Percentiles rank a stretch among this genome's conserved stretches.
These are phyloP conservation scores for Venusia cambrica DNA, from an alignment of 2,888 invertebrate genomes.

Conservation along the genomic window DNA sequence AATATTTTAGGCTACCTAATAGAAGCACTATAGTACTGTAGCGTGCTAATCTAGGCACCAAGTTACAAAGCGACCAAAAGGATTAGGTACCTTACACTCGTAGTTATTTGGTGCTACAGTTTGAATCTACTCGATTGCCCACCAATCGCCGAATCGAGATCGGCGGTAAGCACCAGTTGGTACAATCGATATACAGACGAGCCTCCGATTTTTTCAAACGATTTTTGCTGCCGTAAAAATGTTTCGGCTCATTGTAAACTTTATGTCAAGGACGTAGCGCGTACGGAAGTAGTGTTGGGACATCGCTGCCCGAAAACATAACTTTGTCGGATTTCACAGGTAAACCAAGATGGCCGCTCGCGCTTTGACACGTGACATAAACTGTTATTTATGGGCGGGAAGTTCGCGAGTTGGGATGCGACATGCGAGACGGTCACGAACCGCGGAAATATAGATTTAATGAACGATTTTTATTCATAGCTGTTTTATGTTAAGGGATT, in stretches of 20 bases:
- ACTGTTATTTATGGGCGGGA: slow-evolving; percentile 70
- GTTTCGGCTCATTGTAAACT: slow-evolving; percentile 43
- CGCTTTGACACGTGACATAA: slow-evolving; percentile 72
- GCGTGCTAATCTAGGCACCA: slow-evolving; percentile 24
- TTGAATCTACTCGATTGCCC: slow-evolving; percentile 60
- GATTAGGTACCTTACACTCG: slow-evolving; percentile 35
- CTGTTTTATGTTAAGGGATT: slow-evolving; percentile 57
- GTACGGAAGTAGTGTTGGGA: slow-evolving; percentile 37
- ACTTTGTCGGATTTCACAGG: slow-evolving; percentile 50
- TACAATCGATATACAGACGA: slow-evolving; percentile 74
- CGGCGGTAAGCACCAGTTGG: slow-evolving; percentile 76
- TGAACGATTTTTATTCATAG: slow-evolving; percentile 73
- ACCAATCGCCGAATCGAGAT: slow-evolving; percentile 67
- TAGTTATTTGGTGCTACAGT: slow-evolving; percentile 41
- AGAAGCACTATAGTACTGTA: slow-evolving; percentile 29
- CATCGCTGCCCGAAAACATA: slow-evolving; percentile 38
- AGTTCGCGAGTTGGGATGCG: slow-evolving; percentile 71
- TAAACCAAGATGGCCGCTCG: slow-evolving; percentile 65
- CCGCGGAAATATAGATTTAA: slow-evolving; percentile 62
- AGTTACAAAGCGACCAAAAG: slow-evolving; percentile 35
- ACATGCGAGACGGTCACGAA: slow-evolving; percentile 75
- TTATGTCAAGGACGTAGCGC: slow-evolving; percentile 51
- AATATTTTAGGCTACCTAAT: slow-evolving; percentile 16
- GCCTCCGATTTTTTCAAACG: slow-evolving; percentile 59
- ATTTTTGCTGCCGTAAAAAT: slow-evolving; percentile 36